Conservation (phyloP, 2,797 vertebrate genomes). For the Mustela erminea region DNA sequence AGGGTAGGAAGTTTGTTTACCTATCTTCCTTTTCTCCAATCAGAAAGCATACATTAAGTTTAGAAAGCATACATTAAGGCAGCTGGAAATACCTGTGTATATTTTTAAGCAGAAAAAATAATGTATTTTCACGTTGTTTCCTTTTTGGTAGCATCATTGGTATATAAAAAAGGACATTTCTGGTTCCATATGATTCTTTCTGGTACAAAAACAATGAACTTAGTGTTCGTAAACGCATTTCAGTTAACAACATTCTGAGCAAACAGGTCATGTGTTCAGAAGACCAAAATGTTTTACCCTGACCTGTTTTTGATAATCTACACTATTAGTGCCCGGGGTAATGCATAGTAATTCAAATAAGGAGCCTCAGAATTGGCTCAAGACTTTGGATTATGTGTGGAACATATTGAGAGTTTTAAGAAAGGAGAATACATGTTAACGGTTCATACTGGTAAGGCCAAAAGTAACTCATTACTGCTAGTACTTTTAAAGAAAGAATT, state of each 20-base stretch:
- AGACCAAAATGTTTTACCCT: neutral
- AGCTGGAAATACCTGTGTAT: neutral
- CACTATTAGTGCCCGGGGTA: neutral
- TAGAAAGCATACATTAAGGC: neutral
- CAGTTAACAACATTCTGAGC: neutral
- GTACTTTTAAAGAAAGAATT: neutral
- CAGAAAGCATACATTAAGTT: too few relatives aligned
- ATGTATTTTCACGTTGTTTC: neutral
- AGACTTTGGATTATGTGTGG: conserved; percentile 28
- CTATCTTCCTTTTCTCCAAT: neutral
- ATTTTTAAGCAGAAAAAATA: neutral
- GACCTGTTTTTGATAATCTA: neutral
- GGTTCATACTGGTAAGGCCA: neutral
- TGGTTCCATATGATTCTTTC: neutral
- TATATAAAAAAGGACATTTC: neutral
- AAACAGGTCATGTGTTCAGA: neutral
- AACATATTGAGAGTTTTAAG: neutral
- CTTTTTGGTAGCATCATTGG: neutral
- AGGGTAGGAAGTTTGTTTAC: neutral
- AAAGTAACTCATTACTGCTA: neutral
- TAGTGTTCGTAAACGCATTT: neutral
- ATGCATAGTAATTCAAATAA: neutral
- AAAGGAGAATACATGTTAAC: neutral
- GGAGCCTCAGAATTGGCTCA: neutral
- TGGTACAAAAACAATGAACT: neutral